These are phyloP conservation scores for Parauchenoglanis punctatus DNA, from an alignment of 2,797 vertebrate species.

Conservation along the genomic window DNA sequence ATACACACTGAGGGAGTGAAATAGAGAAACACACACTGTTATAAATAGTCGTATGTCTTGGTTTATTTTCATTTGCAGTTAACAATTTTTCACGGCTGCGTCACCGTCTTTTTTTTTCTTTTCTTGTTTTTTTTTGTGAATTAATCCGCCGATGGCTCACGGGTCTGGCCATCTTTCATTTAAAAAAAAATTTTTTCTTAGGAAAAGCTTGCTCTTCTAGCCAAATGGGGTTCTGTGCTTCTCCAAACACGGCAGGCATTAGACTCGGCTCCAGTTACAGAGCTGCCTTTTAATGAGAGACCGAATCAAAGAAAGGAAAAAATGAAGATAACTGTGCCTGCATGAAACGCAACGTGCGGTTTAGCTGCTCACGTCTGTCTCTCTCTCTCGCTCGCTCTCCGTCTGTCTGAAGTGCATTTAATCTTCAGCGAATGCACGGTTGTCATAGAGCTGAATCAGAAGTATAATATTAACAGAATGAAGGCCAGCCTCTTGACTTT, in stretches of 20 bases:
- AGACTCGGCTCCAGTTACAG: constrained; percentile 76
- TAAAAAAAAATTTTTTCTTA: constrained; percentile 55
- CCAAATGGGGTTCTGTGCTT: constrained; percentile 59
- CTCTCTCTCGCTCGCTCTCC: neutral
- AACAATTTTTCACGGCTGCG: constrained; percentile 74
- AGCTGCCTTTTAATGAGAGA: constrained; percentile 79
- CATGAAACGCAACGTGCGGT: constrained; percentile 58
- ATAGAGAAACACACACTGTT: neutral
- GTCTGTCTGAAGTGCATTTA: neutral
- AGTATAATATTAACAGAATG: constrained; percentile 49
- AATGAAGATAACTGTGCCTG: constrained; percentile 72
- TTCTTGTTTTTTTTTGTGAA: constrained; percentile 67
- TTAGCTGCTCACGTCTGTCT: constrained; percentile 6
- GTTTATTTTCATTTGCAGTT: constrained; percentile 76
- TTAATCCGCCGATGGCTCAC: constrained; percentile 59
- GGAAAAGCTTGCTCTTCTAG: constrained; percentile 1
- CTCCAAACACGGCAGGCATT: constrained; percentile 81
- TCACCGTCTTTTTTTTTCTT: constrained; percentile 47
- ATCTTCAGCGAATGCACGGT: constrained; percentile 57
- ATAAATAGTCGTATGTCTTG: constrained; percentile 45
- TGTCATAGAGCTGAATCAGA: constrained; percentile 67
- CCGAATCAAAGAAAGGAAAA: constrained; percentile 74
- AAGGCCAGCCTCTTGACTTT: neutral
- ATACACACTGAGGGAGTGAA: neutral
- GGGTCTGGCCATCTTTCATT: constrained; percentile 72